Evolutionary conservation across 2,888 invertebrate species (phyloP).

Genomic region (Drymonia ruficornis): DNA sequence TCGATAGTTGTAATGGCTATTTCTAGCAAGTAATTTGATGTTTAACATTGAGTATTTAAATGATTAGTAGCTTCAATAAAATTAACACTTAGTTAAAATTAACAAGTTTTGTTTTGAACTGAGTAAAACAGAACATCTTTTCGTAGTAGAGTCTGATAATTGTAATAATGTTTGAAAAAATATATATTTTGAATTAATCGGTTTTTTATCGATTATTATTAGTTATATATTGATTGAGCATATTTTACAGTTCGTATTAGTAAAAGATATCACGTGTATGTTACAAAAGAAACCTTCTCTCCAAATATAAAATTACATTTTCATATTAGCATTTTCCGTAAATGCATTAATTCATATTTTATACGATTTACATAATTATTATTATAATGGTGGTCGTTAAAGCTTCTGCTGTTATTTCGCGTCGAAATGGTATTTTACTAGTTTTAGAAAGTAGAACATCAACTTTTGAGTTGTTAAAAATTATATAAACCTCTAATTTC

Average conservation of each 20-base stretch:
- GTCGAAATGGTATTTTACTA: conserved; percentile 8
- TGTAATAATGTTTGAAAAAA: too few species aligned
- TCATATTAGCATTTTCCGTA: neutral
- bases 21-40: neutral
- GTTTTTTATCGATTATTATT: too few species aligned
- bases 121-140: too few species aligned
- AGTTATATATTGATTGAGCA: too few species aligned
- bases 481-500: neutral
- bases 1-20: conserved; percentile 3
- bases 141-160: too few species aligned
- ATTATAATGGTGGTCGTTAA: neutral
- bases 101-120: too few species aligned
- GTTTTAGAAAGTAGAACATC: conserved; percentile 28
- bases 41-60: neutral
- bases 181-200: too few species aligned
- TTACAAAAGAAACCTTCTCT: neutral
- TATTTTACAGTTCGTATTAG: too few species aligned
- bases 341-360: neutral
- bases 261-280: too few species aligned
- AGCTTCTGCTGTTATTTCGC: neutral
- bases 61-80: too few species aligned
- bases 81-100: too few species aligned
- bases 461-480: conserved; percentile 4
- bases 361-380: neutral
- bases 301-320: neutral